These are phyloP conservation scores for Blastobasis lacticolella DNA, from an alignment of 2,888 invertebrate genomes.

Conservation along the genomic window DNA sequence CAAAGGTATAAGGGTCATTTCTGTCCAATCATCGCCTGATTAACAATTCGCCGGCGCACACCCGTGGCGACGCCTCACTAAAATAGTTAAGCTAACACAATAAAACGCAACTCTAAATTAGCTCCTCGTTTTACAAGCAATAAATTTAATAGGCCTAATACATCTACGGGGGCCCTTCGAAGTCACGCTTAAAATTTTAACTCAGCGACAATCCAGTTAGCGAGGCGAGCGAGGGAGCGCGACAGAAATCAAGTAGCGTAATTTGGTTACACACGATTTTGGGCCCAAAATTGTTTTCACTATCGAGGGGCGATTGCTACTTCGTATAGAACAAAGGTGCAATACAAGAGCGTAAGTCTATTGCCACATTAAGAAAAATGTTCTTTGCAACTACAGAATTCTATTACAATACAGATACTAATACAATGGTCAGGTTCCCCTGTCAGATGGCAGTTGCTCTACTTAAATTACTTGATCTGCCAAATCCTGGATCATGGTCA, in stretches of 20 bases:
- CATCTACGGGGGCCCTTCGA: constrained; percentile 35
- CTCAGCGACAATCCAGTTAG: constrained; percentile 58
- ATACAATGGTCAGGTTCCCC: too few species aligned
- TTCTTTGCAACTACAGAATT: too few species aligned
- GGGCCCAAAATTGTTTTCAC: too few species aligned
- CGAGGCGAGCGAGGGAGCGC: constrained; percentile 17
- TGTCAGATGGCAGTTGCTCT: too few species aligned
- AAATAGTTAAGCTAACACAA: constrained; percentile 67
- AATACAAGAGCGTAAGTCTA: too few species aligned
- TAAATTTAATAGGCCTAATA: constrained; percentile 61
- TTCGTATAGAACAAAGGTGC: too few species aligned
- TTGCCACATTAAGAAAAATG: too few species aligned
- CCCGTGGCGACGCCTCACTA: constrained; percentile 50
- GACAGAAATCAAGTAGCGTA: constrained; percentile 46
- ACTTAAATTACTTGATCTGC: too few species aligned
- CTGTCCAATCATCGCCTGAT: constrained; percentile 5
- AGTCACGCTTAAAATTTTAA: constrained; percentile 55
- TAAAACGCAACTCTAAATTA: constrained; percentile 70
- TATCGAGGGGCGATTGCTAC: too few species aligned
- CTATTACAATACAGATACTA: too few species aligned
- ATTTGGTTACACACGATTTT: constrained; percentile 32
- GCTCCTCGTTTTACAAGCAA: constrained; percentile 71
- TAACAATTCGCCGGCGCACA: constrained; percentile 24
- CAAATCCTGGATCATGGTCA: too few species aligned
- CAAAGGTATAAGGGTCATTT: constrained; percentile 17